Conservation (phyloP, 2,888 invertebrate species). For the Acanthacorydalis orientalis region DNA sequence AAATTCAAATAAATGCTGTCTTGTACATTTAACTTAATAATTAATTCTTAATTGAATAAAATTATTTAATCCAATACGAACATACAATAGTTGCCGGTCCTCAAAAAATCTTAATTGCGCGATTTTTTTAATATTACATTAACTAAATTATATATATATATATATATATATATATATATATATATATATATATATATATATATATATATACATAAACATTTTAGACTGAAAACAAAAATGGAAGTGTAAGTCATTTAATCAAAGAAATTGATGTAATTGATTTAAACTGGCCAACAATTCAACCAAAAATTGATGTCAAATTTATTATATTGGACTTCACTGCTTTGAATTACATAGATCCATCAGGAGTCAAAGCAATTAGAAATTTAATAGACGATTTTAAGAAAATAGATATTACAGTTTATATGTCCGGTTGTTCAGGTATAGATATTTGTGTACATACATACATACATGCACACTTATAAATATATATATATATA, state of each 20-base stretch:
- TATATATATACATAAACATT: no score
- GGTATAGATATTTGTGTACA: constrained; percentile 18
- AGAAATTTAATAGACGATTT: constrained; percentile 34
- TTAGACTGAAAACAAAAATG: background rate
- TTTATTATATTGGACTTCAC: constrained; percentile 42
- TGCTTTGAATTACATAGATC: constrained; percentile 43
- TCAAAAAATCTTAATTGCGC: no score
- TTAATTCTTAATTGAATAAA: no score
- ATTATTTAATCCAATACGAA: no score
- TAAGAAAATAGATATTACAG: constrained; percentile 29
- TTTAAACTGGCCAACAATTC: background rate
- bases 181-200: no score
- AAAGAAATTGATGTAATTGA: background rate
- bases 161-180: no score
- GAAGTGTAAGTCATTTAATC: background rate
- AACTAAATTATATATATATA: no score
- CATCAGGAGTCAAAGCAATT: constrained; percentile 40
- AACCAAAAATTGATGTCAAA: constrained; percentile 8
- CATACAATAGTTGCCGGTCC: no score
- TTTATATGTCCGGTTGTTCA: constrained; percentile 36
- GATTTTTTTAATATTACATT: no score
- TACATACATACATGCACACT: background rate
- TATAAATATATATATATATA: no score
- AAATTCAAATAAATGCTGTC: no score
- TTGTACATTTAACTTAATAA: no score